Conservation (phyloP, 2,888 invertebrate genomes). For the Nesidiocoris tenuis region DNA sequence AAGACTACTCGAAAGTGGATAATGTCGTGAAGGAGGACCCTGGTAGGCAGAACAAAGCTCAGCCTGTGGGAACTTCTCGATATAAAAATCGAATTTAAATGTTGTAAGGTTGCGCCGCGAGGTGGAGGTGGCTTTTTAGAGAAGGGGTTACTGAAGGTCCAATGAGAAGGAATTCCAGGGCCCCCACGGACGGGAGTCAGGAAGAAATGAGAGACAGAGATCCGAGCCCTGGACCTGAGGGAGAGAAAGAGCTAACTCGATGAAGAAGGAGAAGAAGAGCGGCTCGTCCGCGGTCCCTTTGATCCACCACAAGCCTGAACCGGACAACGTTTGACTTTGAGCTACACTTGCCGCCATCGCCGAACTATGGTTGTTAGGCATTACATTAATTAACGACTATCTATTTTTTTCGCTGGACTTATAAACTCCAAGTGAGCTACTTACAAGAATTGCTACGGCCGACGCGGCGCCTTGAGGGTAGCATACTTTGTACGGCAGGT, state of each 20-base stretch:
- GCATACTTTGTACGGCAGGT: too few relatives aligned
- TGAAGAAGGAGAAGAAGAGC: slow-evolving; percentile 4
- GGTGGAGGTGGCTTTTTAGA: slow-evolving; percentile 2
- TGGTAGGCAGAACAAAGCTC: slow-evolving; percentile 14
- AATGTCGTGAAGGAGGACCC: slow-evolving; percentile 22
- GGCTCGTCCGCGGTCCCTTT: slow-evolving; percentile 20
- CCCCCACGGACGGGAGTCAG: neutral
- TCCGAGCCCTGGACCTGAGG: too few relatives aligned
- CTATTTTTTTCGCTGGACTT: too few relatives aligned
- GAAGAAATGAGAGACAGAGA: neutral
- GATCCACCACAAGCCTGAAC: slow-evolving; percentile 3
- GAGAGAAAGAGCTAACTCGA: slow-evolving; percentile 6
- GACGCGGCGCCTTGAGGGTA: too few relatives aligned
- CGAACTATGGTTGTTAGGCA: slow-evolving; percentile 42
- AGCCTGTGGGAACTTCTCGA: slow-evolving; percentile 38
- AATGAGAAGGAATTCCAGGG: slow-evolving; percentile 21
- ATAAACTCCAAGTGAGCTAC: too few relatives aligned
- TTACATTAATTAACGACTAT: slow-evolving; percentile 45
- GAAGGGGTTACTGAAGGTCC: slow-evolving; percentile 3
- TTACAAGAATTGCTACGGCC: too few relatives aligned
- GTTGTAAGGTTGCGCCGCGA: slow-evolving; percentile 28
- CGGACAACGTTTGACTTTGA: slow-evolving; percentile 12
- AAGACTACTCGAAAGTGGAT: slow-evolving; percentile 32
- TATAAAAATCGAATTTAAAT: slow-evolving; percentile 47
- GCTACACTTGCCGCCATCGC: slow-evolving; percentile 38